Base-by-base conservation (phyloP, 1,140 invertebrate genomes). In the Meloidogyne floridensis region DNA sequence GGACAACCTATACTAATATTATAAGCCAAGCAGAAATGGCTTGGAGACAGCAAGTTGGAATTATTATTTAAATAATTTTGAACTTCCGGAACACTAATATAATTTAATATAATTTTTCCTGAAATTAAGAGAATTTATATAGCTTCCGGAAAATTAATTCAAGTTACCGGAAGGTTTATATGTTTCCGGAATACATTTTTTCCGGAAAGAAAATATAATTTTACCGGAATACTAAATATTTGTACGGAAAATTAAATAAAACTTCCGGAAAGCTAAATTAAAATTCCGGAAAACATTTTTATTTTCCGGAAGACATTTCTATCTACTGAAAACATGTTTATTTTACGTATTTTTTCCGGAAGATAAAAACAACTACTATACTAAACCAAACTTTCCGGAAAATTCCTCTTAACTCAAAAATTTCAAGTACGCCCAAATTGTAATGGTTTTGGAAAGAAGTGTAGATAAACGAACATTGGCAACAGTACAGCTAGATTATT, bases 1-100 rank as follows among this genome's bases (percentile, higher is more conserved):
- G 92, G 54, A 92, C 92, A 85, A 92, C 92, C 1, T 92, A 92
- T 87, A 90, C 91, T 47, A 87, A 88, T 76, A 95, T 99, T 74
- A 98, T 98, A 81, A 94, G 96, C 90, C 95, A 97, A 90, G 98
- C 96, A 72, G 96, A 98, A 91, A 98, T 98, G 90, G 96, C 98
- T 91, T 98, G 95, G 94, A 94, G 97, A 90, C 97, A 98, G 91
- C 96, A 97, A 93, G 95, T 96, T 89, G 89, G 82, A 80, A 20
- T 77, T 56, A 70, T n/a, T 51, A 13, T 54, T 11, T 3, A 9
- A 54, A 54, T 54, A 0, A 54, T 54, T 54, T 4, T 51, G 8
- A 51, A 4, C 3, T 51, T 54, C 53, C 53, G 53, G 53, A 54
- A 54, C 8, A 54, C 11, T 54, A 54, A 54, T 54, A 54, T 8